Evolutionary conservation across 1,140 invertebrate genomes (phyloP).

Genomic region (Leptopilina clavipes): DNA sequence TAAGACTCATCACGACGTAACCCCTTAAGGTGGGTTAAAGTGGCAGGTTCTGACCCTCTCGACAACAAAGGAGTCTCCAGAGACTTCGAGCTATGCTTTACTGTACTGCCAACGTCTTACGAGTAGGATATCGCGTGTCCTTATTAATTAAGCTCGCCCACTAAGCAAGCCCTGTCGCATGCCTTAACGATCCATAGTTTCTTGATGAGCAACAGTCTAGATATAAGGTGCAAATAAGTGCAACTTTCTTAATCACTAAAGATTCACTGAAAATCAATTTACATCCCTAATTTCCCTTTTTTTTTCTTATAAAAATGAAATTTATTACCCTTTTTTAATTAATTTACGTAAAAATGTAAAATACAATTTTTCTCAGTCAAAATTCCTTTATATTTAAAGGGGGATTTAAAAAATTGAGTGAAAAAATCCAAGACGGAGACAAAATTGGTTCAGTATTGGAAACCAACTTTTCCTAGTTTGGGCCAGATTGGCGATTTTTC

Average conservation of each 20-base stretch:
- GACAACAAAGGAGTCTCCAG: slow-evolving; percentile 73
- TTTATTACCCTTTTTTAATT: too few species aligned
- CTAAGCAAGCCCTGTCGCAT: slow-evolving; percentile 70
- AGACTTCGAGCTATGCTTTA: slow-evolving; percentile 64
- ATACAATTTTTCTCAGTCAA: too few species aligned
- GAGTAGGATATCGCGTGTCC: slow-evolving; percentile 74
- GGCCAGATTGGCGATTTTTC: not conserved
- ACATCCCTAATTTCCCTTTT: not conserved
- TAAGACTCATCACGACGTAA: slow-evolving; percentile 59
- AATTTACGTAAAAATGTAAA: too few species aligned
- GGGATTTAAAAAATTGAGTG: too few species aligned
- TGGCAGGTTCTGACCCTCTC: slow-evolving; percentile 68
- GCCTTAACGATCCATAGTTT: slow-evolving; percentile 68
- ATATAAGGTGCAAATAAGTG: slow-evolving; percentile 3
- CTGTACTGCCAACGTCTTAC: slow-evolving; percentile 63
- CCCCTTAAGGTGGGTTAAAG: slow-evolving; percentile 69
- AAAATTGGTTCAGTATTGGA: too few species aligned
- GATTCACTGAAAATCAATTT: not conserved
- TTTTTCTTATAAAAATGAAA: too few species aligned
- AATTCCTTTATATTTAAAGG: too few species aligned
- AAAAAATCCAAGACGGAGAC: too few species aligned
- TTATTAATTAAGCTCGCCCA: slow-evolving; percentile 75
- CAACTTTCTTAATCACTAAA: not conserved
- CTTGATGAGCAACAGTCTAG: slow-evolving; percentile 41
- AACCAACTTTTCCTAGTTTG: too few species aligned